phyloP scores from a whole-genome alignment of 2,113 vertebrate species.

The Promerops cafer region DNA sequence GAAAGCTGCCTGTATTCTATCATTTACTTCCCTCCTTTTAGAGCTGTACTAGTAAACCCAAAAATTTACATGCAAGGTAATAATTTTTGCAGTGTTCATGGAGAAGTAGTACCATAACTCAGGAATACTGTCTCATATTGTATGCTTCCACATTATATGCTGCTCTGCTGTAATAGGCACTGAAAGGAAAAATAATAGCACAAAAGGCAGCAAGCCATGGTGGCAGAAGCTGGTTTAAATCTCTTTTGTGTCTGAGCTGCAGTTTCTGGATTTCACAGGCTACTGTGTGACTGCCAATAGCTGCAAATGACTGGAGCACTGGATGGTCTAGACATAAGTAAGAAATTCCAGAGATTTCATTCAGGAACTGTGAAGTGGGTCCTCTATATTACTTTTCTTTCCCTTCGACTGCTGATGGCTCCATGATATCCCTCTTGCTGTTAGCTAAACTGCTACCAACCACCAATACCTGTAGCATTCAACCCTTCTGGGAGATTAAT shows the following conservation, averaged over 20 bases:
- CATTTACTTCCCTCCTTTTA: conserved; percentile 18
- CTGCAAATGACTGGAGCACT: not conserved
- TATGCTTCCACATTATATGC: not conserved
- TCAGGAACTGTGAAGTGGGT: not conserved
- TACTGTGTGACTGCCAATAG: not conserved
- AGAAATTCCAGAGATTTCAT: not conserved
- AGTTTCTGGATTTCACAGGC: not conserved
- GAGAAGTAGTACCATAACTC: not conserved
- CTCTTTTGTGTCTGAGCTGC: not conserved
- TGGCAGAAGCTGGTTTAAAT: not conserved
- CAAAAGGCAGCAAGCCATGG: not conserved
- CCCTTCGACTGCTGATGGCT: not conserved
- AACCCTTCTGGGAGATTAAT: not conserved
- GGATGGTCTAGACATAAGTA: not conserved
- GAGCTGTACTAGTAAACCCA: not conserved
- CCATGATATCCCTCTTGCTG: not conserved
- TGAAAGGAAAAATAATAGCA: not conserved
- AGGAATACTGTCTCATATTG: not conserved
- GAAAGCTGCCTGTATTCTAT: not conserved
- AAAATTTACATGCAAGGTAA: not conserved
- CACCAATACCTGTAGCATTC: not conserved
- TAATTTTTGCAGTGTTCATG: not conserved
- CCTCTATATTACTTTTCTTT: not conserved
- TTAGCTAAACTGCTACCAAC: not conserved
- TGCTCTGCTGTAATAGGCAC: not conserved